Percentiles rank a stretch among this genome's conserved stretches.
phyloP scores from a whole-genome alignment of 2,888 invertebrate genomes.

The Dynastes tityus region DNA sequence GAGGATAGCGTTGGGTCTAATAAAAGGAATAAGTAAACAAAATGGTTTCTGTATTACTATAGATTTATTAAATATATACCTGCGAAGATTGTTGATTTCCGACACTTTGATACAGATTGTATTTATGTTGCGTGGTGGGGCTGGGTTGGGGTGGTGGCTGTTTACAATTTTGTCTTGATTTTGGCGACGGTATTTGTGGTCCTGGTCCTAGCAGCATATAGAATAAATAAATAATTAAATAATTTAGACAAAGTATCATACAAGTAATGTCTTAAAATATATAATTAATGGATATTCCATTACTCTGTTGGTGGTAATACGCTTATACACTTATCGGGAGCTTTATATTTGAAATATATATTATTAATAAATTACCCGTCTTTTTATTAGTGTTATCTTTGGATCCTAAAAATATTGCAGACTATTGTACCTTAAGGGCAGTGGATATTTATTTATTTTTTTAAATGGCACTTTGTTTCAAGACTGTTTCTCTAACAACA shows the following conservation, averaged over 20 bases:
- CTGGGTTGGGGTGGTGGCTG: slow-evolving; percentile 74
- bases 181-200: slow-evolving; percentile 75
- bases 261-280: too few relatives aligned
- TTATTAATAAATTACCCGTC: too few relatives aligned
- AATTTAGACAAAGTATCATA: slow-evolving; percentile 10
- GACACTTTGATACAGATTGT: slow-evolving; percentile 73
- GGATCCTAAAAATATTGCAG: too few relatives aligned
- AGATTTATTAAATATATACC: slow-evolving; percentile 57
- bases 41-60: not conserved
- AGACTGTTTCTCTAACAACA: too few relatives aligned
- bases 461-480: too few relatives aligned
- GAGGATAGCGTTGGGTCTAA: slow-evolving; percentile 69
- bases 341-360: too few relatives aligned
- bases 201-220: slow-evolving; percentile 64
- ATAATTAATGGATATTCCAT: too few relatives aligned
- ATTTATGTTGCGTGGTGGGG: slow-evolving; percentile 73
- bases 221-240: slow-evolving; percentile 39
- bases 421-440: too few relatives aligned
- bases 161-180: slow-evolving; percentile 72
- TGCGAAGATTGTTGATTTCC: slow-evolving; percentile 70
- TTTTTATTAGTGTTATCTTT: too few relatives aligned
- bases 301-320: too few relatives aligned
- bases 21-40: slow-evolving; percentile 34
- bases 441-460: too few relatives aligned
- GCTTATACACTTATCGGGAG: too few relatives aligned